Percentiles rank a stretch among this genome's conserved stretches.
Evolutionary conservation across 2,113 vertebrate species (phyloP).

Genomic region (Coptodon bakossiorum): DNA sequence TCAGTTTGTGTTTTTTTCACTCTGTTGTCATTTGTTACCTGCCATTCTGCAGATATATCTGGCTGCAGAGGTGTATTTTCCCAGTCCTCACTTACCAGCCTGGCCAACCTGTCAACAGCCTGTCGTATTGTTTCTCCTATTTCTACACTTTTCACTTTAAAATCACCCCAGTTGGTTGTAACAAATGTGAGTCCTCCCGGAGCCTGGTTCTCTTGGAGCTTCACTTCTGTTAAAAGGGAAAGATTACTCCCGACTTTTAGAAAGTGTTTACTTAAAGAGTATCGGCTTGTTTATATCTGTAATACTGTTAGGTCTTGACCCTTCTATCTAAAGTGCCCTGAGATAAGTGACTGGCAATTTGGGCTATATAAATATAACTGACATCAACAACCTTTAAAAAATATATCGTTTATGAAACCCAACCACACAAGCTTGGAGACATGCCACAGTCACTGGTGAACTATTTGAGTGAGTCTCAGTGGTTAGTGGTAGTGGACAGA

Average conservation of each 20-base stretch:
- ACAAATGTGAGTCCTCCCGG: not conserved
- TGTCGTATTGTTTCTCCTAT: not conserved
- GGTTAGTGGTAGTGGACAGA: not conserved
- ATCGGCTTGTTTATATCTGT: not conserved
- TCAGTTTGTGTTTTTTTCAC: not conserved
- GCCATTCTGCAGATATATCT: not conserved
- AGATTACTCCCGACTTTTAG: not conserved
- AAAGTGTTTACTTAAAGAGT: not conserved
- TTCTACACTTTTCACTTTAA: not conserved
- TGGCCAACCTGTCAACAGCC: not conserved
- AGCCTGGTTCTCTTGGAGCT: not conserved
- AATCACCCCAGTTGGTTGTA: not conserved
- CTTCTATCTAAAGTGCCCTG: not conserved
- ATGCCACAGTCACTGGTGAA: constrained; percentile 19
- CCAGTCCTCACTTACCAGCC: not conserved
- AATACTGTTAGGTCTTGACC: not conserved
- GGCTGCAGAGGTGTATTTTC: not conserved
- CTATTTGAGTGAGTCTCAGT: constrained; percentile 17
- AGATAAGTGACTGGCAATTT: not conserved
- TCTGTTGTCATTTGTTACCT: not conserved
- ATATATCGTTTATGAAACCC: not conserved
- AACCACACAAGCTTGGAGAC: not conserved
- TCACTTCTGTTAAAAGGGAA: not conserved
- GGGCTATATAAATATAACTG: not conserved
- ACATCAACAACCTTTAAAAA: not conserved